These are phyloP conservation scores for Leptocoma aspasia DNA, from an alignment of 2,113 vertebrate species.

Conservation along the genomic window DNA sequence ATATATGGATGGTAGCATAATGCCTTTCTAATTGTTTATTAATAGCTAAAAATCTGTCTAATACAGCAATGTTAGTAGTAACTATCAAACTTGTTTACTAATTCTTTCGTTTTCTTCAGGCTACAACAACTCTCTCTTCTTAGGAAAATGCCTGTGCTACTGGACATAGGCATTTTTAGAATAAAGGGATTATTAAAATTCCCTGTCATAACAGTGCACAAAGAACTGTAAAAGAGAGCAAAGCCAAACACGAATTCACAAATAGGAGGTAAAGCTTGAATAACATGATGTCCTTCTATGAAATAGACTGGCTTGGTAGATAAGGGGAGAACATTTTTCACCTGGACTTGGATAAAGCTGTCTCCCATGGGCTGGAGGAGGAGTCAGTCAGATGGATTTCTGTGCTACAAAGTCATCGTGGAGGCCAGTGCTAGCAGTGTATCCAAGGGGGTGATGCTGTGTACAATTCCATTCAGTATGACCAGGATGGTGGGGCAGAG, in stretches of 20 bases:
- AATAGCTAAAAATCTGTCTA: not conserved
- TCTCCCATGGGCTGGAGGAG: not conserved
- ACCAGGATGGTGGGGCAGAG: not conserved
- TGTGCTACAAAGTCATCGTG: not conserved
- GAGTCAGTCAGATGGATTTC: not conserved
- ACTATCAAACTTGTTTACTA: not conserved
- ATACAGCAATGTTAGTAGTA: not conserved
- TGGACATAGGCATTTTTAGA: not conserved
- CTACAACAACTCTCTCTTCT: not conserved
- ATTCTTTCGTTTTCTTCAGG: not conserved
- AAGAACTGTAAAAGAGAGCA: not conserved
- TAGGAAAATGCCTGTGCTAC: not conserved
- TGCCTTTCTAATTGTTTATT: not conserved
- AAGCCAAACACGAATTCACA: not conserved
- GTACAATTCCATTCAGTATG: rapidly evolving
- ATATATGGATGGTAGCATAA: not conserved
- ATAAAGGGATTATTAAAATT: not conserved
- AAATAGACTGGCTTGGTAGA: not conserved
- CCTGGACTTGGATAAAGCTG: not conserved
- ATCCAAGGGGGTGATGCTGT: not conserved
- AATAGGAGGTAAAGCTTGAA: not conserved
- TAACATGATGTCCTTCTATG: not conserved
- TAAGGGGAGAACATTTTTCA: not conserved
- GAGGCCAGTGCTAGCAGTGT: not conserved
- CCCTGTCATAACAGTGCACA: not conserved